phyloP scores from a whole-genome alignment of 2,113 vertebrate genomes.

The Pseudopodoces humilis region DNA sequence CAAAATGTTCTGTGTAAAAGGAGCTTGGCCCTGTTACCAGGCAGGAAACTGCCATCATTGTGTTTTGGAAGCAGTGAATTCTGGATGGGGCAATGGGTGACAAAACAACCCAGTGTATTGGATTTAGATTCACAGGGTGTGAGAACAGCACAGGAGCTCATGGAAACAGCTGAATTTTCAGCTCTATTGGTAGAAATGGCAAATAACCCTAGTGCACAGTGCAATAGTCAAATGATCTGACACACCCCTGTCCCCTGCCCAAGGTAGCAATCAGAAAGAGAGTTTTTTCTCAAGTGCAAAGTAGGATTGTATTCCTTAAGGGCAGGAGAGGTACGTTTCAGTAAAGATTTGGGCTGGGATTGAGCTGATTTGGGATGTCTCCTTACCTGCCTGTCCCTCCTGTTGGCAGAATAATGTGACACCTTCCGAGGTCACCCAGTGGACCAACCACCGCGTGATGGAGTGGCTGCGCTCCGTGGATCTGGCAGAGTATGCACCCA shows the following conservation, averaged over 20 bases:
- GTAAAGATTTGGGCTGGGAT: background rate
- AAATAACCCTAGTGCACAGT: background rate
- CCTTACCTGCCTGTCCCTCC: background rate
- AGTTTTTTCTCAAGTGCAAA: background rate
- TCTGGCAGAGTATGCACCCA: constrained; percentile 94
- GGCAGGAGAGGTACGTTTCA: background rate
- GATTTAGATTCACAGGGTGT: background rate
- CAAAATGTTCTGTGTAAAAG: background rate
- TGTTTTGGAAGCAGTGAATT: background rate
- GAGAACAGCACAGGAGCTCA: background rate
- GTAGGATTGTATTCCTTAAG: background rate
- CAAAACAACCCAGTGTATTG: background rate
- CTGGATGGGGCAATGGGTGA: background rate
- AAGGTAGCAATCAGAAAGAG: background rate
- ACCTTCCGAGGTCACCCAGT: constrained; percentile 90
- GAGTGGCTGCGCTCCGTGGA: constrained; percentile 97
- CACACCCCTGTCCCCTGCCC: background rate
- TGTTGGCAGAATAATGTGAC: constrained; percentile 82
- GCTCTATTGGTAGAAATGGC: background rate
- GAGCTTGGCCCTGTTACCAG: background rate
- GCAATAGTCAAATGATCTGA: background rate
- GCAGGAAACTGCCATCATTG: background rate
- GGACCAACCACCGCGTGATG: constrained; percentile 99
- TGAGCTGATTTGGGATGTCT: too few species aligned
- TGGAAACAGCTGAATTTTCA: background rate